Conservation (phyloP, 2,797 vertebrate genomes). For the Chelon labrosus region DNA sequence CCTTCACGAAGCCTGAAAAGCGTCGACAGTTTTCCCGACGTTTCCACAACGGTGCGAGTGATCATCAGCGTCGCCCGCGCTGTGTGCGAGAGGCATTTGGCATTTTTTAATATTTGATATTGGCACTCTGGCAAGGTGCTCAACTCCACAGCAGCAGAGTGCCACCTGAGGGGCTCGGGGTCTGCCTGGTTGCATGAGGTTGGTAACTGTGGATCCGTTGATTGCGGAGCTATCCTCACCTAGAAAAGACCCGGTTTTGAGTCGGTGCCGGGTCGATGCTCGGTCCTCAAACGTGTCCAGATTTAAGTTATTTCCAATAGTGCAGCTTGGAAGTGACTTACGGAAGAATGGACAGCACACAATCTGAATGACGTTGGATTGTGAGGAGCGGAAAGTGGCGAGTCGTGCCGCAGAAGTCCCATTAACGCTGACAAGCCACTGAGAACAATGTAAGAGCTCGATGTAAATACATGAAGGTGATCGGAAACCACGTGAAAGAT, state of each 20-base stretch:
- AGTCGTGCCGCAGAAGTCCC: conserved; percentile 46
- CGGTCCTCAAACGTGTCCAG: conserved; percentile 58
- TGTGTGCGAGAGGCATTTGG: conserved; percentile 73
- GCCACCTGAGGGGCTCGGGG: conserved; percentile 54
- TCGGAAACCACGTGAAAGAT: conserved; percentile 54
- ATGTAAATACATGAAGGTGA: conserved; percentile 61
- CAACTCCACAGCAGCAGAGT: conserved; percentile 53
- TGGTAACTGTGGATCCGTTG: conserved; percentile 12
- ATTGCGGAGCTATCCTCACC: conserved; percentile 19
- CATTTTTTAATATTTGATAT: conserved; percentile 64
- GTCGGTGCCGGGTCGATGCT: conserved; percentile 50
- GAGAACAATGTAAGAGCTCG: conserved; percentile 49
- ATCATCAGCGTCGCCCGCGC: conserved; percentile 61
- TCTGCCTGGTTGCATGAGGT: conserved; percentile 31
- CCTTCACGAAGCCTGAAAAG: conserved; percentile 42
- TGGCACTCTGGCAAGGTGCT: conserved; percentile 70
- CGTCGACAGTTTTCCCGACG: conserved; percentile 30
- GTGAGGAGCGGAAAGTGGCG: conserved; percentile 52
- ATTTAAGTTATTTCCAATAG: conserved; percentile 63
- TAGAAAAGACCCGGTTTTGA: conserved; percentile 38
- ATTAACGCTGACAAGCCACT: conserved; percentile 42
- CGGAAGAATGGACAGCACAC: conserved; percentile 61
- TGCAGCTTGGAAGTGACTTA: conserved; percentile 69
- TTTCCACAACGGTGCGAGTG: conserved; percentile 50
- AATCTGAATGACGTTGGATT: conserved; percentile 39